phyloP scores from a whole-genome alignment of 2,113 vertebrate species.

The Dinomys branickii region DNA sequence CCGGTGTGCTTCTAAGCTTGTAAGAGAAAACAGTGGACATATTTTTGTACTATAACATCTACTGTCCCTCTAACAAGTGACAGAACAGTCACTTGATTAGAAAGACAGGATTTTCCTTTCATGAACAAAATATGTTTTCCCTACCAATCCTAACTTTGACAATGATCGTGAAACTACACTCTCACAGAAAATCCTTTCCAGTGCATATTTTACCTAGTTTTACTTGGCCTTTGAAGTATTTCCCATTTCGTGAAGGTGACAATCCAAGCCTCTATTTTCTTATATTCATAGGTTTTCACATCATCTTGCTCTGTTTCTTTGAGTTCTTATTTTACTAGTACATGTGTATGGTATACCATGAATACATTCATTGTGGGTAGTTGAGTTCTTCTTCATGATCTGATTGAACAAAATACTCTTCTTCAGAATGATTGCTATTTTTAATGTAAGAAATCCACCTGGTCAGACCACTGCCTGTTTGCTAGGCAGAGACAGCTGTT shows the following conservation, averaged over 20 bases:
- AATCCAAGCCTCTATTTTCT: conserved; percentile 82
- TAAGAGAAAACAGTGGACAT: not conserved
- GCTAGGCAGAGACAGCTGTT: conserved; percentile 57
- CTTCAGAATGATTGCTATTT: conserved; percentile 9
- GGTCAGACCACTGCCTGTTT: not conserved
- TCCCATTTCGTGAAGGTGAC: conserved; percentile 82
- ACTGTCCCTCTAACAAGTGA: not conserved
- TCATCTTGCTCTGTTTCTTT: not conserved
- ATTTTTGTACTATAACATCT: not conserved
- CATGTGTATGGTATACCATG: not conserved
- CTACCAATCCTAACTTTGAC: conserved; percentile 79
- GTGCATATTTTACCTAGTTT: conserved; percentile 82
- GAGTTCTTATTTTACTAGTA: not conserved
- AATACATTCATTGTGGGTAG: not conserved
- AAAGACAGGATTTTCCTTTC: conserved; percentile 71
- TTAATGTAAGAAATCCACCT: conserved; percentile 56
- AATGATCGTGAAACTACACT: conserved; percentile 76
- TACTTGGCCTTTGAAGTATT: conserved; percentile 85
- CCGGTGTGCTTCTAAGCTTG: not conserved
- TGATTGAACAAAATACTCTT: conserved; percentile 39
- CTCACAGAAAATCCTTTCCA: conserved; percentile 76
- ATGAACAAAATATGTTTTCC: conserved; percentile 76
- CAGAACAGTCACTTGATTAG: conserved; percentile 41
- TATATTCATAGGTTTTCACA: conserved; percentile 30
- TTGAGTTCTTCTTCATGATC: conserved; percentile 28